Evolutionary conservation across 2,113 vertebrate species (phyloP), one percentile per base, ranked within the genome.

Genomic region (Brachypteracias leptosomus): DNA sequence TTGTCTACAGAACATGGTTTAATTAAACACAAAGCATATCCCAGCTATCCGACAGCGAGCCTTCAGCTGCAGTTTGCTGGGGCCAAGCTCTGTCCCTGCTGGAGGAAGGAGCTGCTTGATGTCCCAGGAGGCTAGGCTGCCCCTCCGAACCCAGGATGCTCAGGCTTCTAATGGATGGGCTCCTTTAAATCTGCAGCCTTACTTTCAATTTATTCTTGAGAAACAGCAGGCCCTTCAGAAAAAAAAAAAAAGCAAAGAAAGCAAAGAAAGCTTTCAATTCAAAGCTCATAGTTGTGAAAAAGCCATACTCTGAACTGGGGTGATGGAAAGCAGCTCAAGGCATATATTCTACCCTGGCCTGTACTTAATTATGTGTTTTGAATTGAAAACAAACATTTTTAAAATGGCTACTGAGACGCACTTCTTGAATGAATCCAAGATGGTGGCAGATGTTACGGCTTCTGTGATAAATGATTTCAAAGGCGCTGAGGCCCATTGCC

Each of bases 351-450:
- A 82, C 73, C 38, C 88, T 7, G 29, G 93, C 58, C 82, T 97
- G 93, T 88, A 93, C 85, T 97, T 95, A 97, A 97, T 96, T 97
- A 97, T 89, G 80, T 96, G 92, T 94, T 97, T 79, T 84, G 96
- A 96, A 95, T 97, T 76, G 87, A 95, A 97, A 97, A 94, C 96
- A 98, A 97, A 95, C 72, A 17, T 79, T 94, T 89, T 96, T 83
- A 93, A 96, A 93, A 95, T 85, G 65, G 93, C 93, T 95, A 92
- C 97, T 96, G 93, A 94, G 94, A 82, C 52, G 96, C 94, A 76
- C 59, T 87, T 95, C 93, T 80, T 22, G 57, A 95, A 88, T 88
- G 84, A 94, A 71, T 94, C 94, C 89, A 96, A 97, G 95, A 96
- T 95, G 85, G 85, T 96, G 90, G 93, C 77, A 92, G 58, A 47